Evolutionary conservation across 1,140 invertebrate species (phyloP), one percentile per base, ranked within the genome.

Genomic region (Drosophila bifasciata): DNA sequence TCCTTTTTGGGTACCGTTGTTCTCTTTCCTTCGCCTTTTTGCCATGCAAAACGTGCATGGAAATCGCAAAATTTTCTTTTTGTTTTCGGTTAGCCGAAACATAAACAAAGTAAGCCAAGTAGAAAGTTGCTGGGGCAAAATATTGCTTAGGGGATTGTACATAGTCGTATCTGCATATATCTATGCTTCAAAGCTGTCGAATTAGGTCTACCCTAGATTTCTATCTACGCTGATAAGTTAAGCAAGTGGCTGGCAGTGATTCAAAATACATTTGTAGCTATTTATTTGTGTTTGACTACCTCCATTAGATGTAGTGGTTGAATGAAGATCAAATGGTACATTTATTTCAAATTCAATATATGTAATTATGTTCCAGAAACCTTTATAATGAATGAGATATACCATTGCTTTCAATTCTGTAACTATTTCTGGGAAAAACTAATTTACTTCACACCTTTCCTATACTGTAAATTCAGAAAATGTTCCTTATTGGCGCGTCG

Each of bases 31-130:
- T 57, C 58, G 46, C 60, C 50, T 67, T 62, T 62, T 67, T 58
- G 41, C 66, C 44, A 58, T 56, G 71, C 60, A 77, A 85, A 86
- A 85, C 81, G 81, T 85, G 81, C 81, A 80, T 79, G 60, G 81
- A 86, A 85, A 86, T 77, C 81, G 64, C 76, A 81, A 85, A 80
- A 68, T 68, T 56, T 43, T 59, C 60, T 51, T 49, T 40, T 43
- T 64, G 57, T 45, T 50, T 68, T 71, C 49, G 77, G 68, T 63
- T 70, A 63, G 59, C 72, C 49, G 5, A 69, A 76, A 85, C 45
- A 73, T 39, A 72, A 64, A 59, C 56, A 73, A 61, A 78, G 64
- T 32, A 52, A 64, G 15, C 28, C 51, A 17, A 59, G 16, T 53
- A 41, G 39, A 80, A 64, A 28, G 49, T 39, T 28, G 16, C 21